These are phyloP conservation scores for Sebastes reedi DNA, from an alignment of 2,797 vertebrate species.

Conservation along the genomic window DNA sequence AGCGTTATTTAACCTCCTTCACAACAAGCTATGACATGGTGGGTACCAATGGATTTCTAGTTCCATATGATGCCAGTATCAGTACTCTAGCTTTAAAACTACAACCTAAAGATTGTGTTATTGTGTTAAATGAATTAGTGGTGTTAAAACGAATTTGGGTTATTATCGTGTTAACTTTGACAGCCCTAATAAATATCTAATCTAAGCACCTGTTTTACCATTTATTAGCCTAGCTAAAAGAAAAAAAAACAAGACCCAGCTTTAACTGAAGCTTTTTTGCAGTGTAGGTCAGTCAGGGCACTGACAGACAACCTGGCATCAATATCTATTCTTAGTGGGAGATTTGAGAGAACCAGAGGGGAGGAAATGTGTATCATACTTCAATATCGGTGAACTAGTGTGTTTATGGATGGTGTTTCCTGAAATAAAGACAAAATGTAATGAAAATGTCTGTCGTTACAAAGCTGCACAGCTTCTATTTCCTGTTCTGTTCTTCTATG, in stretches of 20 bases:
- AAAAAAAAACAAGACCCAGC: background rate
- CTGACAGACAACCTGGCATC: conserved; percentile 33
- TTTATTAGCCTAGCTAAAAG: background rate
- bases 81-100: background rate
- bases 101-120: background rate
- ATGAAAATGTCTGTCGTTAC: background rate
- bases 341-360: conserved; percentile 5
- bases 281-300: conserved; percentile 17
- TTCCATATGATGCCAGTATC: background rate
- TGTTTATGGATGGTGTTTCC: conserved; percentile 8
- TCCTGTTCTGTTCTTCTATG: background rate
- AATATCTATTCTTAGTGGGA: conserved; percentile 23
- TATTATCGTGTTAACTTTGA: background rate
- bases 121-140: background rate
- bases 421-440: conserved; percentile 17
- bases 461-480: conserved; percentile 5
- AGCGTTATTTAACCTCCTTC: background rate
- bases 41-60: too few species aligned
- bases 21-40: background rate
- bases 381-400: conserved; percentile 1
- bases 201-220: background rate
- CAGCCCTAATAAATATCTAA: background rate
- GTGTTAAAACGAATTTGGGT: background rate
- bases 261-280: background rate
- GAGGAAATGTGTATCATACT: conserved; percentile 16